These are phyloP conservation scores for Tuberolachnus salignus DNA, from an alignment of 2,888 invertebrate species.

Conservation along the genomic window DNA sequence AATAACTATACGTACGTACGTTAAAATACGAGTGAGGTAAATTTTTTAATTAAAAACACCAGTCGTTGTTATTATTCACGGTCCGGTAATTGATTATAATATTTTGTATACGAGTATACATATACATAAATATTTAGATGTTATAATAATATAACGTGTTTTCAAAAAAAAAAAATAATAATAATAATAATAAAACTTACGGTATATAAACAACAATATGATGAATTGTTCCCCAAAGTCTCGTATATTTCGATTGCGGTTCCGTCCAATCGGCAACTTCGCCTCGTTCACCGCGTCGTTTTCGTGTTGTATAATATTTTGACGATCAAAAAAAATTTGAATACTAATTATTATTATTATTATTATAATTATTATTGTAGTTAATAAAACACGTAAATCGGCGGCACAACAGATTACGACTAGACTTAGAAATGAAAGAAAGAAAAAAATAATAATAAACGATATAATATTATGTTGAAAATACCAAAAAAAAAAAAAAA, in stretches of 20 bases:
- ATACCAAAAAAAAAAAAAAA: constrained; percentile 12
- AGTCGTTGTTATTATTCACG: not conserved
- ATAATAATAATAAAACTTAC: too few relatives aligned
- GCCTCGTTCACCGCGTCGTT: not conserved
- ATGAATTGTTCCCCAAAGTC: not conserved
- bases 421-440: too few relatives aligned
- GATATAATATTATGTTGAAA: not conserved
- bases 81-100: not conserved
- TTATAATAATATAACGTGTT: not conserved
- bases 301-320: not conserved
- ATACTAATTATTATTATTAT: too few relatives aligned
- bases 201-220: too few relatives aligned
- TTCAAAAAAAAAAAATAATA: too few relatives aligned
- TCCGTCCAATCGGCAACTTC: not conserved
- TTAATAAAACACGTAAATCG: constrained; percentile 9
- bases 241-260: not conserved
- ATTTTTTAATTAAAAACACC: not conserved
- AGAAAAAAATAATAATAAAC: not conserved
- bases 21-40: not conserved
- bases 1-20: not conserved
- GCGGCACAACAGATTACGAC: constrained; percentile 6
- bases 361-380: too few relatives aligned
- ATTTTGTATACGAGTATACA: too few relatives aligned
- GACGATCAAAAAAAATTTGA: not conserved
- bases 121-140: not conserved